These are phyloP conservation scores for Drosophila paranaensis DNA, from an alignment of 2,888 invertebrate genomes.

Conservation along the genomic window DNA sequence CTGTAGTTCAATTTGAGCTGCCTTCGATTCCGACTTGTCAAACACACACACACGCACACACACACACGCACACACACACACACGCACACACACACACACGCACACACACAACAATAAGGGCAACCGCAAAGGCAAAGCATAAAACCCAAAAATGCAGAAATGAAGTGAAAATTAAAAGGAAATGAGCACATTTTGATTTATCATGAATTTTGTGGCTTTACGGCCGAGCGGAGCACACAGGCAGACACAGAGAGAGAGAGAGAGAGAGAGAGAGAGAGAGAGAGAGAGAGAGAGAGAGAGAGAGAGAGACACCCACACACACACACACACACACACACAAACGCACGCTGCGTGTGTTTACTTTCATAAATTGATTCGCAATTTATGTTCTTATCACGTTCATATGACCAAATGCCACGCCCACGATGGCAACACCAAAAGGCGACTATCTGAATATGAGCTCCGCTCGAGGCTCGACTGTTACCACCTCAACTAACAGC, in stretches of 20 bases:
- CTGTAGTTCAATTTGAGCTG: background rate
- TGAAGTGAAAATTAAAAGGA: constrained; percentile 76
- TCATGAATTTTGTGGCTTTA: constrained; percentile 67
- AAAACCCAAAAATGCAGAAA: constrained; percentile 38
- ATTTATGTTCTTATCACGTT: constrained; percentile 49
- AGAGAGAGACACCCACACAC: background rate
- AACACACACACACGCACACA: background rate
- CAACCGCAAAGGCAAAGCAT: constrained; percentile 6
- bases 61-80: background rate
- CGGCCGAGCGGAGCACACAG: constrained; percentile 30
- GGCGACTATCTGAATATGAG: background rate
- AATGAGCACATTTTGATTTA: constrained; percentile 81
- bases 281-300: too few species aligned
- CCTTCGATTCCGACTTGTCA: background rate
- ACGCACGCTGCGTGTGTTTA: constrained; percentile 39
- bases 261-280: background rate
- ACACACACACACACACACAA: background rate
- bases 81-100: constrained; percentile 19
- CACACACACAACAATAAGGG: constrained; percentile 7
- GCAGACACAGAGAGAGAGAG: background rate
- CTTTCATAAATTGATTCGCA: constrained; percentile 51
- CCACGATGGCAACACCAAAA: background rate
- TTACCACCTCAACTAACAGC: constrained; percentile 8
- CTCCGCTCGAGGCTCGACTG: background rate
- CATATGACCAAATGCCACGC: constrained; percentile 22